Evolutionary conservation across 2,888 invertebrate genomes (phyloP).

Genomic region (Plagodis dolabraria): DNA sequence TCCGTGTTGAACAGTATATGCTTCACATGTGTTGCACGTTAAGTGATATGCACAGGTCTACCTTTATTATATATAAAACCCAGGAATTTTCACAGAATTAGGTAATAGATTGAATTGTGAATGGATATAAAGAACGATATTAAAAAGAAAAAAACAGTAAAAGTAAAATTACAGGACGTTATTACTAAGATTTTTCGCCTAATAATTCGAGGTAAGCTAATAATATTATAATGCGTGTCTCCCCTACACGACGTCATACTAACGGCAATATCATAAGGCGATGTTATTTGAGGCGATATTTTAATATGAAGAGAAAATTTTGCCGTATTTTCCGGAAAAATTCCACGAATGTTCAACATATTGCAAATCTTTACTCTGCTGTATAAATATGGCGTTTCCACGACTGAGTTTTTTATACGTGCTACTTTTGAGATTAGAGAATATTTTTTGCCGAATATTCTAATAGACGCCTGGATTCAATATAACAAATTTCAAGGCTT

Average conservation of each 20-base stretch:
- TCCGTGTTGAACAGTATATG: too few relatives aligned
- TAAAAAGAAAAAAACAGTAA: too few relatives aligned
- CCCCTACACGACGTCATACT: constrained; percentile 14
- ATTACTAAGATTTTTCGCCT: constrained; percentile 6
- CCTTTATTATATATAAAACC: too few relatives aligned
- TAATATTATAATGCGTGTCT: constrained; percentile 19
- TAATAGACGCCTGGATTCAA: not conserved
- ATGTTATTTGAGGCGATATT: constrained; percentile 36
- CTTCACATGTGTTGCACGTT: too few relatives aligned
- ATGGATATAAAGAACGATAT: too few relatives aligned
- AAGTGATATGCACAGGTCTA: too few relatives aligned
- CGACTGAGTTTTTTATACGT: constrained; percentile 4
- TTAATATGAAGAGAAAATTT: constrained; percentile 36
- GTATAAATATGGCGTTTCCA: constrained; percentile 2
- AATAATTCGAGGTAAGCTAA: constrained; percentile 17
- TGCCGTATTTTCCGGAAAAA: constrained; percentile 27
- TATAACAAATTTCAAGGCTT: too few relatives aligned
- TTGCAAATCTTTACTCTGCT: constrained; percentile 29
- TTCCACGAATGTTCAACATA: constrained; percentile 27
- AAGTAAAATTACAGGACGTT: too few relatives aligned
- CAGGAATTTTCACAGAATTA: too few relatives aligned
- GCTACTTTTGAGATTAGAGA: too few relatives aligned
- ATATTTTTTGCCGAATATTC: not conserved
- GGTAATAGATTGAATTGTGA: too few relatives aligned
- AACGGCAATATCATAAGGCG: constrained; percentile 26